A percentile compares a stretch with the other conserved stretches of the same genome.
phyloP scores from a whole-genome alignment of 2,797 vertebrate genomes.

The Semaprochilodus insignis region DNA sequence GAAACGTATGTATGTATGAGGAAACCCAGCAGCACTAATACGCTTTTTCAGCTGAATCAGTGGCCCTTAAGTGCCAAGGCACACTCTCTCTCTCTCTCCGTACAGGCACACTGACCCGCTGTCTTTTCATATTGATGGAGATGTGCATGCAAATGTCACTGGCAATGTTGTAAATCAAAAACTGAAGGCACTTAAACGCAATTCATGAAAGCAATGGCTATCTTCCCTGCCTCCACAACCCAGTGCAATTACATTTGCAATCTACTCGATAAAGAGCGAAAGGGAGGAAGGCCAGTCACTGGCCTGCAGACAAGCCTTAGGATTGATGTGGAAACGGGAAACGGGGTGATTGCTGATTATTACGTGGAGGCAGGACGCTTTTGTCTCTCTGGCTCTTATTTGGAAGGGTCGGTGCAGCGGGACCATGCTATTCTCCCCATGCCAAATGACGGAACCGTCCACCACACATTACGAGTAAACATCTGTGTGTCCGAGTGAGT shows the following conservation, averaged over 20 bases:
- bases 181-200: slow-evolving; percentile 49
- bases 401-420: slow-evolving; percentile 54
- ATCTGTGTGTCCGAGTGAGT: neutral
- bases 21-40: slow-evolving; percentile 37
- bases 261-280: slow-evolving; percentile 54
- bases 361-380: slow-evolving; percentile 52
- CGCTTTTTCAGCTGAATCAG: slow-evolving; percentile 46
- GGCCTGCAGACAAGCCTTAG: slow-evolving; percentile 33
- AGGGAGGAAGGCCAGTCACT: slow-evolving; percentile 17
- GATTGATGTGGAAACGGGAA: slow-evolving; percentile 46
- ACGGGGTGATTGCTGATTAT: slow-evolving; percentile 56
- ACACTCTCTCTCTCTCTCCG: neutral
- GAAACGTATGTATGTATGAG: slow-evolving; percentile 20
- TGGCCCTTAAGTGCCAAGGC: slow-evolving; percentile 9
- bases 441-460: slow-evolving; percentile 37
- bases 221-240: neutral
- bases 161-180: slow-evolving; percentile 61
- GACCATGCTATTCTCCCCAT: slow-evolving; percentile 40
- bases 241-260: slow-evolving; percentile 60
- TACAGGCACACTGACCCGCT: slow-evolving; percentile 42
- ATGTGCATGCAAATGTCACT: slow-evolving; percentile 48
- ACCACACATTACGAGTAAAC: slow-evolving; percentile 43
- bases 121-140: slow-evolving; percentile 35
- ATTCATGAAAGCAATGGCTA: slow-evolving; percentile 35
- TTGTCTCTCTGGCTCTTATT: slow-evolving; percentile 60